phyloP scores from a whole-genome alignment of 2,113 vertebrate species.

The Columba livia region DNA sequence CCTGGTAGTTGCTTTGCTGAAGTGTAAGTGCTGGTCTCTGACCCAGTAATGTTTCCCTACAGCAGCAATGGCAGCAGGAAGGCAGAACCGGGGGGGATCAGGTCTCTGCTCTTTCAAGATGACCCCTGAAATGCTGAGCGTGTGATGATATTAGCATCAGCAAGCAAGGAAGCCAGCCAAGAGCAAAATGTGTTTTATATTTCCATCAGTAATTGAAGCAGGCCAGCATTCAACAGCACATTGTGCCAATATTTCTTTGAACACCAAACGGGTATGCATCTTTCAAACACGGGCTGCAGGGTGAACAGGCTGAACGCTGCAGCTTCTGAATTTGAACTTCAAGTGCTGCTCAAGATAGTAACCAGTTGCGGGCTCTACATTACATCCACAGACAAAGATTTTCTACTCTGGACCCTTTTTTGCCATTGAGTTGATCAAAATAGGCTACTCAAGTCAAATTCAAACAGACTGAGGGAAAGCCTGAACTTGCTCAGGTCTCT shows the following conservation, averaged over 20 bases:
- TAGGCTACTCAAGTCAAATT: neutral
- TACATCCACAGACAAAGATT: neutral
- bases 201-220: slow-evolving; percentile 16
- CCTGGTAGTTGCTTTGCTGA: neutral
- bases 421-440: neutral
- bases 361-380: neutral
- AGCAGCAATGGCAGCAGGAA: neutral
- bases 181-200: slow-evolving; percentile 34
- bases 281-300: neutral
- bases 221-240: slow-evolving; percentile 16
- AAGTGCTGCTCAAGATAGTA: neutral
- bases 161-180: slow-evolving; percentile 53
- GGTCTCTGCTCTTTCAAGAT: slow-evolving; percentile 29
- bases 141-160: slow-evolving; percentile 23
- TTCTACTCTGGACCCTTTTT: neutral
- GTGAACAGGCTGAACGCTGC: neutral
- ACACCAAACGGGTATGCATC: neutral
- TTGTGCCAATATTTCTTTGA: slow-evolving; percentile 54
- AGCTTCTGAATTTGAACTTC: neutral
- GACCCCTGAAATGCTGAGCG: slow-evolving; percentile 42
- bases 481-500: neutral
- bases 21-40: neutral
- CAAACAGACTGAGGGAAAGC: neutral
- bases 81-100: neutral
- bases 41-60: rapidly evolving